Evolutionary conservation across 2,888 invertebrate species (phyloP).

Genomic region (Cactoblastis cactorum): DNA sequence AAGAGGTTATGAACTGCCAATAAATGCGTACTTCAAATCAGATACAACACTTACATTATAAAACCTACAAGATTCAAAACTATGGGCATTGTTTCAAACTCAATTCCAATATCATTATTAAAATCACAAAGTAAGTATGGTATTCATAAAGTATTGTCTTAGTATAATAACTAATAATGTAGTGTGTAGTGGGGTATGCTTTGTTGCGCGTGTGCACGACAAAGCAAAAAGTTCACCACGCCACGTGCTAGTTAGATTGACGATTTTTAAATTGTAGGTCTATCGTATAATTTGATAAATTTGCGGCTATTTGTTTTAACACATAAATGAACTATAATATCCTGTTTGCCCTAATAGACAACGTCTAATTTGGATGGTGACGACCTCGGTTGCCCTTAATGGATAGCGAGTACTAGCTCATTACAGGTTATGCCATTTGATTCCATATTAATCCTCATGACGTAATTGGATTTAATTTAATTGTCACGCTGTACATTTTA

Average conservation of each 20-base stretch:
- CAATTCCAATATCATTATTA: constrained; percentile 37
- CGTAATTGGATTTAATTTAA: constrained; percentile 46
- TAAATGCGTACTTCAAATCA: constrained; percentile 27
- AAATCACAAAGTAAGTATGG: constrained; percentile 26
- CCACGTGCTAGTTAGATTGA: constrained; percentile 8
- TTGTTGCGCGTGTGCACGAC: neutral
- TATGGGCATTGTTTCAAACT: constrained; percentile 42
- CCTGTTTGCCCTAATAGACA: constrained; percentile 38
- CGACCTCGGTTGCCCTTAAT: constrained; percentile 57
- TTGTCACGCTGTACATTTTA: constrained; percentile 34
- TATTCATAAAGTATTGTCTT: constrained; percentile 19
- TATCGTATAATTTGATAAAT: constrained; percentile 14
- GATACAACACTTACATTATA: constrained; percentile 31
- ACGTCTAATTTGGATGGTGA: constrained; percentile 42
- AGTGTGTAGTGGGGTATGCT: neutral
- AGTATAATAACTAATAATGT: constrained; percentile 11
- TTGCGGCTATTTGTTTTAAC: constrained; percentile 26
- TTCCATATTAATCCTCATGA: constrained; percentile 61
- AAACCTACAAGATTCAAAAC: constrained; percentile 32
- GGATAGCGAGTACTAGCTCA: constrained; percentile 44
- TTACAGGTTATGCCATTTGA: constrained; percentile 55
- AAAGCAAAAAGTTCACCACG: constrained; percentile 2
- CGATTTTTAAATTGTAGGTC: neutral
- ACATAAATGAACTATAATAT: neutral
- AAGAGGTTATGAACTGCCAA: too few relatives aligned